Evolutionary conservation across 2,113 vertebrate genomes (phyloP).

Genomic region (Vulpes vulpes): DNA sequence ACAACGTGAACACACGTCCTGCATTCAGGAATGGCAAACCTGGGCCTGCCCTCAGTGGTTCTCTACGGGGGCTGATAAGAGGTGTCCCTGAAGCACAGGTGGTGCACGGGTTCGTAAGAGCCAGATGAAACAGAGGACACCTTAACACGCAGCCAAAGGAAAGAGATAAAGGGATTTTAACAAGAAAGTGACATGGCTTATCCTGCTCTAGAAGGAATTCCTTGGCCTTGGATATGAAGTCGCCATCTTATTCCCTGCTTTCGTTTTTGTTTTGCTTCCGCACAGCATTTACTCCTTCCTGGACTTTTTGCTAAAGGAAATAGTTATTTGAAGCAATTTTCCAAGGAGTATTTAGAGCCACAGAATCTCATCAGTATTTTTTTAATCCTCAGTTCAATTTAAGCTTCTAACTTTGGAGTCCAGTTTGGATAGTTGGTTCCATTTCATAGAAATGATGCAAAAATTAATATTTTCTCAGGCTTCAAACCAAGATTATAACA

Average conservation of each 20-base stretch:
- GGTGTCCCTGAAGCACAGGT: background rate
- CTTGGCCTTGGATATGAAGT: background rate
- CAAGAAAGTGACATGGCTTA: background rate
- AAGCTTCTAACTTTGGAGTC: background rate
- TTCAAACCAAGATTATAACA: conserved; percentile 56
- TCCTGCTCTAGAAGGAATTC: background rate
- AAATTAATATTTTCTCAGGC: conserved; percentile 44
- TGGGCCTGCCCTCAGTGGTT: background rate
- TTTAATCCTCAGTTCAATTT: background rate
- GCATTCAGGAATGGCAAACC: background rate
- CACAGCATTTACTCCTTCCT: background rate
- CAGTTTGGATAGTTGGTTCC: conserved; percentile 40
- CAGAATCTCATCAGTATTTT: background rate
- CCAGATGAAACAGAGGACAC: background rate
- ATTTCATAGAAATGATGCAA: background rate
- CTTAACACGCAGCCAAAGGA: background rate
- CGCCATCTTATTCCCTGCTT: background rate
- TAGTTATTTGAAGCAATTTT: conserved; percentile 45
- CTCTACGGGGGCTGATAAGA: background rate
- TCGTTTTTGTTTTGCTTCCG: background rate
- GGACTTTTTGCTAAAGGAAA: background rate
- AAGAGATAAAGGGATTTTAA: background rate
- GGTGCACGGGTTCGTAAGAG: background rate
- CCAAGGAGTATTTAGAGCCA: background rate
- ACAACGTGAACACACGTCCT: background rate